A percentile compares a stretch with the other conserved stretches of the same genome.
Conservation (phyloP, 2,113 vertebrate species). For the Esox niger region DNA sequence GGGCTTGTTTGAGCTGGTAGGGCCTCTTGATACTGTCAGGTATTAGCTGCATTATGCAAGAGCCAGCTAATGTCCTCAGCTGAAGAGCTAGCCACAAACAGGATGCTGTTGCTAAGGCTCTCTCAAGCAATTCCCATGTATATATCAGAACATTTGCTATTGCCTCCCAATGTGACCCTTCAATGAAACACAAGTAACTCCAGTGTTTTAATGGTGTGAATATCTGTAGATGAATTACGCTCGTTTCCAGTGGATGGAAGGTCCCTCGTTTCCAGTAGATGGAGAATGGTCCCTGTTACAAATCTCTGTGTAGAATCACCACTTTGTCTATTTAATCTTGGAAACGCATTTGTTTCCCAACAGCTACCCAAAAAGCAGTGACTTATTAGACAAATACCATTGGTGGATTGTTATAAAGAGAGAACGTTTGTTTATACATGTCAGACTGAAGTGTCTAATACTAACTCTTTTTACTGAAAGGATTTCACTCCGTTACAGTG, state of each 20-base stretch:
- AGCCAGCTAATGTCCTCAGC: background rate
- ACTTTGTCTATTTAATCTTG: slow-evolving; percentile 26
- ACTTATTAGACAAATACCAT: slow-evolving; percentile 21
- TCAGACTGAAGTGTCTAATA: background rate
- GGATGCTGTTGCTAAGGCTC: background rate
- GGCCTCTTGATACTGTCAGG: slow-evolving; percentile 24
- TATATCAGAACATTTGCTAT: background rate
- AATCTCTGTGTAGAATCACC: slow-evolving; percentile 34
- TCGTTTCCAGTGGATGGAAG: too few relatives aligned
- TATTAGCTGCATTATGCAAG: slow-evolving; percentile 39
- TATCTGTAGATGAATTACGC: slow-evolving; percentile 30
- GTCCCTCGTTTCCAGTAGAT: slow-evolving; percentile 15
- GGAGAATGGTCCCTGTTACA: slow-evolving; percentile 37
- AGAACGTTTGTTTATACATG: slow-evolving; percentile 17
- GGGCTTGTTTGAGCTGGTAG: slow-evolving; percentile 45
- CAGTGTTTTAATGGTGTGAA: slow-evolving; percentile 30
- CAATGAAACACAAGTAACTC: slow-evolving; percentile 19
- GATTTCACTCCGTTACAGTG: slow-evolving; percentile 4
- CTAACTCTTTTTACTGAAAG: slow-evolving; percentile 6
- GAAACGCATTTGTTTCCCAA: slow-evolving; percentile 25
- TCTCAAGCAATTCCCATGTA: background rate
- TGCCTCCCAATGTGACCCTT: slow-evolving; percentile 6
- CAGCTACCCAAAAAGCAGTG: slow-evolving; percentile 25
- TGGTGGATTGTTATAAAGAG: too few relatives aligned
- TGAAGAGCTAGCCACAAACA: slow-evolving; percentile 19